Evolutionary conservation across 1,140 invertebrate species (phyloP), one percentile per base, ranked within the genome.

Genomic region (Potamilus streckersoni): DNA sequence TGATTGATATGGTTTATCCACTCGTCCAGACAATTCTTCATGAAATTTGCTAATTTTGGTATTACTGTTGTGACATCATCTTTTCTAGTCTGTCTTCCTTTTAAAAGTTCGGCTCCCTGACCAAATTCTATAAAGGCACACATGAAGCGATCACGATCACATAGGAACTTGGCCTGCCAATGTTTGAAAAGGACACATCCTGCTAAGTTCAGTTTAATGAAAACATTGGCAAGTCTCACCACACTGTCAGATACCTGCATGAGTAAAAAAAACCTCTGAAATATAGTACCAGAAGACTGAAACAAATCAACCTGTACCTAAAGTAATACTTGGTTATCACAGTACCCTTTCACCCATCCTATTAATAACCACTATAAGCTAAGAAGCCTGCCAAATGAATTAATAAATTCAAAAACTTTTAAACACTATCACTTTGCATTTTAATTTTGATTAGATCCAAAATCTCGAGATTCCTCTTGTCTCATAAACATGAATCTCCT

Each of bases 101-200:
- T 67, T 38, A 76, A 72, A 14, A 20, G 60, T 15, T 78, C 65
- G n/a, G 71, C 73, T 27, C 66, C 69, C 59, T 72, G 49, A 17
- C 81, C 79, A 79, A 87, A 86, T 55, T 76, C 79, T 16, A 85
- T 72, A 38, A 70, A 63, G 27, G 71, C 79, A 74, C 82, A 83
- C 16, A 78, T 59, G 38, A 57, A 38, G 31, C 72, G 68, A 55
- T 55, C 15, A 2, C 60, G 58, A 12, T 79, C 73, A 75, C 84
- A 86, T n/a, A 81, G 73, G 63, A 86, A 85, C 16, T 63, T 80
- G 17, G 76, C 70, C 16, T 66, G 79, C 84, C 83, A 87, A 60
- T 79, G 66, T 64, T 80, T 79, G 68, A 85, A 87, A 2, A 87
- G 71, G 19, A 85, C 77, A 74, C 81, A 85, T 17, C 86, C 86